Base-by-base conservation (phyloP, 2,888 invertebrate genomes). In the Metopia argyrocephala region DNA sequence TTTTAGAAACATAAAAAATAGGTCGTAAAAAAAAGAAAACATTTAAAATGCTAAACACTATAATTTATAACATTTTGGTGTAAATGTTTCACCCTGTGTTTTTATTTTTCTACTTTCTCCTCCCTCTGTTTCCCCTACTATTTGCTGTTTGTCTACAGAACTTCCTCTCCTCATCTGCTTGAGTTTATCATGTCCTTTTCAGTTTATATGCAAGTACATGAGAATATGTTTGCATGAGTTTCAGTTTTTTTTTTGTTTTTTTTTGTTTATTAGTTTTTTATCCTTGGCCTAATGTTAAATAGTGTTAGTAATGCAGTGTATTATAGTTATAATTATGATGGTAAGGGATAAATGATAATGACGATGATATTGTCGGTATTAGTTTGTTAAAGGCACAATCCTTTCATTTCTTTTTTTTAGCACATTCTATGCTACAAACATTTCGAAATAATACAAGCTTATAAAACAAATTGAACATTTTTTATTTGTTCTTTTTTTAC, bases 201-300 rank as follows among this genome's bases (percentile, higher is more conserved):
- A n/a, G 3, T 4, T 38, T 38, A 6, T 38, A 12, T 38, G 12
- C 4, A 15, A 12, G 12, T 38, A 15, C 9, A 15, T 15, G 38
- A 38, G 38, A 38, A 15, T 38, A 15, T 38, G 9, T 38, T n/a
- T n/a, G n/a, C n/a, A n/a, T n/a, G n/a, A n/a, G n/a, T n/a, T n/a
- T n/a, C n/a, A n/a, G n/a, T n/a, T n/a, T n/a, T n/a, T n/a, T n/a
- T n/a, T n/a, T n/a, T n/a, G n/a, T n/a, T n/a, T n/a, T n/a, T n/a
- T n/a, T n/a, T n/a, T n/a, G n/a, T 56, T 64, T 76, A 76, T 76
- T 76, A 80, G 71, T 80, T 69, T 69, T 76, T 76, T 76, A 81
- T 81, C 80, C 80, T 81, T 81, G 76, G 80, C 80, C 74, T 52
- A 76, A 68, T 69, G 64, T 59, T 65, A 23, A 28, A 68, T 28